Evolutionary conservation across 2,888 invertebrate genomes (phyloP).

Genomic region (Diabrotica balteata): DNA sequence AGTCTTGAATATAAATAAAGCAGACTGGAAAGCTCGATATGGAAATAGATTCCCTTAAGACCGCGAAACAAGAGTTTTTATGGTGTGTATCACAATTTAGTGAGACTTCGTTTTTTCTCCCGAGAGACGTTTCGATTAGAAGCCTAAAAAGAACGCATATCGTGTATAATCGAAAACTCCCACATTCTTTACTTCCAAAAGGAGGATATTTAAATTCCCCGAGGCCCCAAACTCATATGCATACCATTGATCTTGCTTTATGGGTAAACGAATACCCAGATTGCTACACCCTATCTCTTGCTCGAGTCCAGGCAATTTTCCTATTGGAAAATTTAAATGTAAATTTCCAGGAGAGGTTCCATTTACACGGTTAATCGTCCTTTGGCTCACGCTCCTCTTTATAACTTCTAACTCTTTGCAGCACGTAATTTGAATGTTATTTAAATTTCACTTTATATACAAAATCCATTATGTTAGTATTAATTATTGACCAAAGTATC

Average conservation of each 20-base stretch:
- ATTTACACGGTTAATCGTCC: constrained; percentile 40
- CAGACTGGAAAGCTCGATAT: not conserved
- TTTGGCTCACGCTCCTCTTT: constrained; percentile 25
- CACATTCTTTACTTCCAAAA: constrained; percentile 30
- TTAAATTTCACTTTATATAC: not conserved
- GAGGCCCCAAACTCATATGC: constrained; percentile 51
- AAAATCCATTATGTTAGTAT: not conserved
- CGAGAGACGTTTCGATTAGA: constrained; percentile 25
- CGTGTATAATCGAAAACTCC: constrained; percentile 28
- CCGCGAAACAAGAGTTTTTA: constrained; percentile 13
- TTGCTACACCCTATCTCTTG: constrained; percentile 40
- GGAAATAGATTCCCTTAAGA: constrained; percentile 20
- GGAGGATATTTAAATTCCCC: constrained; percentile 42
- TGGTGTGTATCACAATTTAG: constrained; percentile 22
- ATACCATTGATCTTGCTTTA: constrained; percentile 54
- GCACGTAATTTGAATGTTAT: constrained; percentile 9
- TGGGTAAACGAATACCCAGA: constrained; percentile 50
- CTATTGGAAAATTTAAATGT: constrained; percentile 49
- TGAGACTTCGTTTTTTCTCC: constrained; percentile 21
- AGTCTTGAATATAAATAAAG: not conserved
- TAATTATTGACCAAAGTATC: no score
- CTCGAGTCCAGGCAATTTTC: constrained; percentile 41
- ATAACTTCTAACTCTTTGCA: constrained; percentile 5
- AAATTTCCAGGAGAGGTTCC: constrained; percentile 40
- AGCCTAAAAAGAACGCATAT: constrained; percentile 23